Evolutionary conservation across 2,113 vertebrate genomes (phyloP).

Genomic region (Thalassoma bifasciatum): DNA sequence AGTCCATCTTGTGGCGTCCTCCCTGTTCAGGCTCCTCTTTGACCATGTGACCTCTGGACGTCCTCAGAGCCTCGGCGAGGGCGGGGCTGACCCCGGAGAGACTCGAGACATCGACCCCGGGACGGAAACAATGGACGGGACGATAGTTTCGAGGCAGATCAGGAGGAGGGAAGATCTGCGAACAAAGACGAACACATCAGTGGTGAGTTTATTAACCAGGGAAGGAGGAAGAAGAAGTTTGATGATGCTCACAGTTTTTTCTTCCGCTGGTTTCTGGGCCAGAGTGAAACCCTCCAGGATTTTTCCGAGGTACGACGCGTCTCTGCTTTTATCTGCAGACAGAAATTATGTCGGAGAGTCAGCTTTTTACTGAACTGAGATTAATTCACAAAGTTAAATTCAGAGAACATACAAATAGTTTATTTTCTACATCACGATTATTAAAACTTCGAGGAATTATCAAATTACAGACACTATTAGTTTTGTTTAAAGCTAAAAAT

Average conservation of each 20-base stretch:
- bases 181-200: not conserved
- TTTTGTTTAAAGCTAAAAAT: too few species aligned
- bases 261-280: not conserved
- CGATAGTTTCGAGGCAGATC: slow-evolving; percentile 87
- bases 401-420: too few species aligned
- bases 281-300: slow-evolving; percentile 76
- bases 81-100: slow-evolving; percentile 76
- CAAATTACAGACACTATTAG: too few species aligned
- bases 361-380: too few species aligned
- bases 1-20: slow-evolving; percentile 88
- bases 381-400: too few species aligned
- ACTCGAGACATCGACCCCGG: slow-evolving; percentile 73
- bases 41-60: slow-evolving; percentile 84
- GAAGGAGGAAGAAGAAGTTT: rapidly evolving
- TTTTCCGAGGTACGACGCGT: slow-evolving; percentile 59
- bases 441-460: too few species aligned
- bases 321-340: slow-evolving; percentile 72
- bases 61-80: slow-evolving; percentile 80
- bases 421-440: too few species aligned
- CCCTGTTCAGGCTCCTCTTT: slow-evolving; percentile 48
- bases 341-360: too few species aligned
- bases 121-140: slow-evolving; percentile 89
- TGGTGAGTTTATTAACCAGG: not conserved
- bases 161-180: slow-evolving; percentile 89
- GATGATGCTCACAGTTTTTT: slow-evolving; percentile 44